Evolutionary conservation across 2,113 vertebrate species (phyloP), one percentile per base, ranked within the genome.

Genomic region (Suncus etruscus): DNA sequence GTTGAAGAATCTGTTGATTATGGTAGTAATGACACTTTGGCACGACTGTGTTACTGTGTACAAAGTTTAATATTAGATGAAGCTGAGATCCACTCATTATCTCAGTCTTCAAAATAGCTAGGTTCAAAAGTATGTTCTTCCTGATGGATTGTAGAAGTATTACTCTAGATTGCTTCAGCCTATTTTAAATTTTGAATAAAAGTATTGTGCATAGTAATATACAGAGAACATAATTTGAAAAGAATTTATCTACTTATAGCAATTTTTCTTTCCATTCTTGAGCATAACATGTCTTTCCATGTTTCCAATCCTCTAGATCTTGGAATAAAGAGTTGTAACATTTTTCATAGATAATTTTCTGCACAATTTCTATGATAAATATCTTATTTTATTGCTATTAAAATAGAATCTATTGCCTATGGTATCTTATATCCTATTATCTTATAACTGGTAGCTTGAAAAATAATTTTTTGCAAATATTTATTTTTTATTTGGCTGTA

Each of bases 391-490:
- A 91, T 82, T 87, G 70, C 70, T 63, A 78, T 68, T 91, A 32
- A 91, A 95, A 87, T 76, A 93, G 51, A 95, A 72, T 70, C 51
- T 83, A 48, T 86, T 95, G 94, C 87, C 77, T 79, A 48, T 93
- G 93, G 20, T 80, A 89, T 82, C 84, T 84, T 87, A 50, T 83
- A 83, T 72, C 77, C 87, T 12, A 61, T 75, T 85, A 82, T 54
- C 9, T 54, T 54, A 54, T 54, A 54, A 54, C 54, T 77, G 32
- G 45, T 70, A 45, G 50, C 0, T 32, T 73, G 84, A 22, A 66
- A 92, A 95, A 73, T 69, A 32, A 91, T 39, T 91, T 15, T 93
- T 96, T 93, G 89, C 82, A 92, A 78, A 82, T 94, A 82, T 87
- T 90, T 94, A 77, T 80, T 77, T 94, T 82, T 18, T 68, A 70